phyloP scores from a whole-genome alignment of 2,888 invertebrate genomes.

The Drosophila quinaria region DNA sequence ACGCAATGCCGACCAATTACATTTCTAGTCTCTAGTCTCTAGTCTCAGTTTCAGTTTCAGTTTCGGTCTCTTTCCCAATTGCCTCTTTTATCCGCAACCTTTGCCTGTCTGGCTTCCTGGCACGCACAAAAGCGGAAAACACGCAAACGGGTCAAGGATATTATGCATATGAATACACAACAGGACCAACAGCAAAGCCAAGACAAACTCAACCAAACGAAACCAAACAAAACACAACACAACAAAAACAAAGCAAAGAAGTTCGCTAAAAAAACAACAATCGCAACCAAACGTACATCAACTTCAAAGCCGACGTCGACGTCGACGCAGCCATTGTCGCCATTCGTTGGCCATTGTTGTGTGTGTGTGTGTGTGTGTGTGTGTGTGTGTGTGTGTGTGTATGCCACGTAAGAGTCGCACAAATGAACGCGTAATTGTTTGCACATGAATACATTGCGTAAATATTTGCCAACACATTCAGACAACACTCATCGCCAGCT shows the following conservation, averaged over 20 bases:
- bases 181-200: conserved; percentile 7
- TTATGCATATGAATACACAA: conserved; percentile 69
- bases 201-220: conserved; percentile 34
- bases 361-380: conserved; percentile 6
- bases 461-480: conserved; percentile 66
- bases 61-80: neutral
- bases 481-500: conserved; percentile 21
- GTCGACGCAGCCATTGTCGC: conserved; percentile 51
- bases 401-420: conserved; percentile 63
- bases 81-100: neutral
- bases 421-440: conserved; percentile 79
- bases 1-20: conserved; percentile 25
- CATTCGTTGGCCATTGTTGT: conserved; percentile 52
- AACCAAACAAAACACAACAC: conserved; percentile 5
- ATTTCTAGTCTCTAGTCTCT: neutral
- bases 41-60: too few relatives aligned
- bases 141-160: conserved; percentile 76
- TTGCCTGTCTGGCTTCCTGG: conserved; percentile 43
- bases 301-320: conserved; percentile 36
- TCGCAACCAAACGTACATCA: conserved; percentile 40
- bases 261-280: conserved; percentile 18
- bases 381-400: conserved; percentile 11
- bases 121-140: conserved; percentile 71
- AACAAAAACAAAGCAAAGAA: conserved; percentile 20
- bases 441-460: conserved; percentile 78